Evolutionary conservation across 2,888 invertebrate species (phyloP).

Genomic region (Tenthredo amoena): DNA sequence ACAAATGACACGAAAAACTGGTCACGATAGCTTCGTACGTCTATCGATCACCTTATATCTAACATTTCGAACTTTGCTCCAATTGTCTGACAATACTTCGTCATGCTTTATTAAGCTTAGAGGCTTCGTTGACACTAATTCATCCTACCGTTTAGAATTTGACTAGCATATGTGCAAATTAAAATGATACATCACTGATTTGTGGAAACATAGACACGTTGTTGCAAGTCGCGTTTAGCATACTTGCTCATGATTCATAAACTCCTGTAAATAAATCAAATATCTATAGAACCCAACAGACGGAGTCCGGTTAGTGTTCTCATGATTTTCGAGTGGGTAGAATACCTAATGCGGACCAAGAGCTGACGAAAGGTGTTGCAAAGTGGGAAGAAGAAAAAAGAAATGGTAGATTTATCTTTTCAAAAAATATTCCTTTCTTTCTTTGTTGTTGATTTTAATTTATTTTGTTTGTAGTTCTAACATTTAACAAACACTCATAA

Average conservation of each 20-base stretch:
- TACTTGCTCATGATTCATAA: not conserved
- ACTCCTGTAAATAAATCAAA: not conserved
- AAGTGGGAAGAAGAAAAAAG: not conserved
- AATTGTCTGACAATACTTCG: not conserved
- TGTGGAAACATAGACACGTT: not conserved
- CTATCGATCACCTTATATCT: not conserved
- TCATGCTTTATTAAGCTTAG: not conserved
- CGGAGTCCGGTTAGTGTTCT: not conserved
- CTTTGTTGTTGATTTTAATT: not conserved
- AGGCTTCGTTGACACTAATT: not conserved
- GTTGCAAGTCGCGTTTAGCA: not conserved
- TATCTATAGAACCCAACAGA: not conserved
- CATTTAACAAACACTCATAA: slow-evolving; percentile 6
- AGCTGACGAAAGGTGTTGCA: not conserved
- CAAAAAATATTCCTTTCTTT: not conserved
- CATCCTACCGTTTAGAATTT: not conserved
- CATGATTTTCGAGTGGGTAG: not conserved
- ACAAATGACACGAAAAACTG: not conserved
- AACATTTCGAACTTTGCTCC: not conserved
- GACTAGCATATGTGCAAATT: not conserved
- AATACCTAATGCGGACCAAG: not conserved
- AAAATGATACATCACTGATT: not conserved
- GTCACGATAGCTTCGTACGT: not conserved
- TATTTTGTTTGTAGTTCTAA: not conserved
- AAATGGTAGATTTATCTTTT: not conserved